These are phyloP conservation scores for Cygnus buccinator DNA, from an alignment of 2,113 vertebrate species.

Conservation along the genomic window DNA sequence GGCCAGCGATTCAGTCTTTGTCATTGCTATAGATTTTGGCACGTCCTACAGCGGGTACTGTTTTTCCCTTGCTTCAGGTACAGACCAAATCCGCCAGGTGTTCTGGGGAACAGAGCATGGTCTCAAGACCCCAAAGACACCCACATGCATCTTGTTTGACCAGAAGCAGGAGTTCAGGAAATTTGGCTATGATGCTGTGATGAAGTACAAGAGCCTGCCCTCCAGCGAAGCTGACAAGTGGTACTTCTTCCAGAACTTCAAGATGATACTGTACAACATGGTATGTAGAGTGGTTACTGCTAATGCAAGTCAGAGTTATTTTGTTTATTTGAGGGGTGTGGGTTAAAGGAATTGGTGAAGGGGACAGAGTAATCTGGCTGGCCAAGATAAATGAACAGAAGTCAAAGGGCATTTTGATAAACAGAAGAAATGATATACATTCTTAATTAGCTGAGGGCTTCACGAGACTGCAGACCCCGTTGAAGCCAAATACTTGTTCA, in stretches of 20 bases:
- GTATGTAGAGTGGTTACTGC: not conserved
- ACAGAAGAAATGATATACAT: not conserved
- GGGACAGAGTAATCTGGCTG: not conserved
- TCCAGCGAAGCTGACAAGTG: not conserved
- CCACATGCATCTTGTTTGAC: constrained; percentile 48
- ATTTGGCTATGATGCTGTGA: constrained; percentile 63
- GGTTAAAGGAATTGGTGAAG: not conserved
- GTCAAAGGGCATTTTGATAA: not conserved
- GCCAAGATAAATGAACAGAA: not conserved
- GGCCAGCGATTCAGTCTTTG: not conserved
- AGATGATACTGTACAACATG: constrained; percentile 55
- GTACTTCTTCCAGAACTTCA: constrained; percentile 62
- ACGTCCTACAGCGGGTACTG: constrained; percentile 43
- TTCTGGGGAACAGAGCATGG: not conserved
- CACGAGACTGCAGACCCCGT: rapidly evolving
- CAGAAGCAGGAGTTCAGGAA: not conserved
- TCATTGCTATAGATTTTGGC: constrained; percentile 28
- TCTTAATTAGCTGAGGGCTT: not conserved
- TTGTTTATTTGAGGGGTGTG: not conserved
- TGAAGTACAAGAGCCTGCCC: not conserved
- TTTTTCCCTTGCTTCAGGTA: constrained; percentile 9
- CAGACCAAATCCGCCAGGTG: not conserved
- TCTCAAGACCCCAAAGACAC: not conserved
- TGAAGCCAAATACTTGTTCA: not conserved
- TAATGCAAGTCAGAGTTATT: not conserved